phyloP scores from a whole-genome alignment of 2,797 vertebrate genomes.

The Muscicapa comitata region DNA sequence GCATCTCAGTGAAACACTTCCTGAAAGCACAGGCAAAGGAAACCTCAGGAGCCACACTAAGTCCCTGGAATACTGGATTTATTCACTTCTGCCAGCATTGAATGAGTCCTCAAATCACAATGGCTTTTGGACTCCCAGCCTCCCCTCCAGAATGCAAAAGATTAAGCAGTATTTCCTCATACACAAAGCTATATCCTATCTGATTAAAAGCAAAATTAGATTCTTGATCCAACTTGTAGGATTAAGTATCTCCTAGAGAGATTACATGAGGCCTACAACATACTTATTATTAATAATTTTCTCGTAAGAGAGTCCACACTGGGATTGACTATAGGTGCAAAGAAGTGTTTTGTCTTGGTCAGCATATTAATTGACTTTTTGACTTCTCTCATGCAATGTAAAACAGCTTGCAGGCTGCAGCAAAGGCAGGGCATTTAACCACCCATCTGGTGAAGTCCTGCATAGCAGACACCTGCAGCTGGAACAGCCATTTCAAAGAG shows the following conservation, averaged over 20 bases:
- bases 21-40: not conserved
- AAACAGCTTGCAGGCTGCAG: not conserved
- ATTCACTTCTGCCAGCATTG: not conserved
- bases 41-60: not conserved
- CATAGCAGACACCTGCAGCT: not conserved
- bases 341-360: constrained; percentile 26
- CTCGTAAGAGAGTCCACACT: not conserved
- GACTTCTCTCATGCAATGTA: not conserved
- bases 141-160: not conserved
- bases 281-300: constrained; percentile 31
- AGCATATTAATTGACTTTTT: constrained; percentile 24
- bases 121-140: not conserved
- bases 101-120: constrained; percentile 20
- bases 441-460: not conserved
- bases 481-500: not conserved
- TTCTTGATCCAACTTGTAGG: constrained; percentile 39
- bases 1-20: not conserved
- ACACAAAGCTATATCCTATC: not conserved
- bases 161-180: constrained; percentile 29
- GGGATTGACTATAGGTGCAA: not conserved
- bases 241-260: constrained; percentile 44
- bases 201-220: constrained; percentile 50
- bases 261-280: not conserved
- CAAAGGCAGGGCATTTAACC: not conserved
- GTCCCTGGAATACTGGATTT: not conserved